These are phyloP conservation scores for Stenichneumon culpator DNA, from an alignment of 2,888 invertebrate species.

Conservation along the genomic window DNA sequence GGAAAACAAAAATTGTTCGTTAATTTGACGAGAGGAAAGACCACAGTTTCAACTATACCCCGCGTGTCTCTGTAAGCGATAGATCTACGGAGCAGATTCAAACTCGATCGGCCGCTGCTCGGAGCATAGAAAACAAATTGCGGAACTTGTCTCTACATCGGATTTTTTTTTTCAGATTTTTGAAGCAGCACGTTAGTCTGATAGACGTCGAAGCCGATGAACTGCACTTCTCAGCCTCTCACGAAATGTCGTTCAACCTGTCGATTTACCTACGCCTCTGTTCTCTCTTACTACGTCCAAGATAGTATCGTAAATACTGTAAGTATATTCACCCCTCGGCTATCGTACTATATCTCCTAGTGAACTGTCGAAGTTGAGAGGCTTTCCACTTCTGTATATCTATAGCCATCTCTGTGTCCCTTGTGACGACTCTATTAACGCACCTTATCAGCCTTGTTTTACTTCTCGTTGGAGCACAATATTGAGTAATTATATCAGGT, in stretches of 20 bases:
- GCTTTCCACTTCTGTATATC: constrained; percentile 29
- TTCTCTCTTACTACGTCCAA: not conserved
- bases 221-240: constrained; percentile 29
- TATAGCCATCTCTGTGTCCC: constrained; percentile 16
- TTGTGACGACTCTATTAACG: constrained; percentile 60
- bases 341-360: not conserved
- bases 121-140: not conserved
- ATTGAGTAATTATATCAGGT: constrained; percentile 62
- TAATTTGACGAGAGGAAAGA: constrained; percentile 10
- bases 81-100: constrained; percentile 7
- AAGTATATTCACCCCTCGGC: constrained; percentile 11
- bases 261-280: constrained; percentile 24
- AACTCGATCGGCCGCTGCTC: not conserved
- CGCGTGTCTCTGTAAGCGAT: not conserved
- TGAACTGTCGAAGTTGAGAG: constrained; percentile 29
- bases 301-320: constrained; percentile 43
- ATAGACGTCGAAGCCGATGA: constrained; percentile 75
- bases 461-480: constrained; percentile 48
- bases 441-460: constrained; percentile 55
- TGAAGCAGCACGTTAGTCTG: constrained; percentile 80
- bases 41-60: not conserved
- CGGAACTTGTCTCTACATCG: not conserved
- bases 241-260: constrained; percentile 40
- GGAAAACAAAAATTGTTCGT: constrained; percentile 30
- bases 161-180: constrained; percentile 50